Evolutionary conservation across 2,113 vertebrate genomes (phyloP).

Genomic region (Protobothrops mucrosquamatus): DNA sequence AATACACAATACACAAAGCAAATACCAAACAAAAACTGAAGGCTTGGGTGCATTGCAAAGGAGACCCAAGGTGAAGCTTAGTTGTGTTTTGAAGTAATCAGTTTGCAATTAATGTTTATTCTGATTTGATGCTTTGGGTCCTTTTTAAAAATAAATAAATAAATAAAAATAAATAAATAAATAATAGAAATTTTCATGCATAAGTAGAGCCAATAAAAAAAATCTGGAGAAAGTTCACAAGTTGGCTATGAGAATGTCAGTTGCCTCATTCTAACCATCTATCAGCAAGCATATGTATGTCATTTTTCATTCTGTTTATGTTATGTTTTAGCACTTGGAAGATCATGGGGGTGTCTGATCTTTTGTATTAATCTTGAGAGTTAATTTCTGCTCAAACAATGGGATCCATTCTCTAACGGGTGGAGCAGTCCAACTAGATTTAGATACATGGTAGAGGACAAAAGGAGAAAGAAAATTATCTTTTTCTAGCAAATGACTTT

Average conservation of each 20-base stretch:
- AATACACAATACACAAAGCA: slow-evolving; percentile 26
- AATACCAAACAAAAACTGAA: slow-evolving; percentile 17
- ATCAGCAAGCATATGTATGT: neutral
- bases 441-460: neutral
- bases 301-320: neutral
- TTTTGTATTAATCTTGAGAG: neutral
- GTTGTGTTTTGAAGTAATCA: slow-evolving; percentile 7
- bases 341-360: neutral
- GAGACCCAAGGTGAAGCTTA: slow-evolving; percentile 9
- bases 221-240: neutral
- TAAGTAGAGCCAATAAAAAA: neutral
- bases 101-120: slow-evolving; percentile 20
- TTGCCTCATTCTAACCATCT: neutral
- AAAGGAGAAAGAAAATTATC: neutral
- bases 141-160: slow-evolving; percentile 9
- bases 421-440: neutral
- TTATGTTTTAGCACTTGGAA: neutral
- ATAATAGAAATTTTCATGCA: neutral
- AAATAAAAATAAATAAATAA: neutral
- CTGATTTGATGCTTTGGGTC: neutral
- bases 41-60: neutral
- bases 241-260: neutral
- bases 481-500: neutral
- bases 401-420: neutral
- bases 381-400: neutral